Conservation (phyloP, 2,888 invertebrate genomes). For the Ophioninae sp. region DNA sequence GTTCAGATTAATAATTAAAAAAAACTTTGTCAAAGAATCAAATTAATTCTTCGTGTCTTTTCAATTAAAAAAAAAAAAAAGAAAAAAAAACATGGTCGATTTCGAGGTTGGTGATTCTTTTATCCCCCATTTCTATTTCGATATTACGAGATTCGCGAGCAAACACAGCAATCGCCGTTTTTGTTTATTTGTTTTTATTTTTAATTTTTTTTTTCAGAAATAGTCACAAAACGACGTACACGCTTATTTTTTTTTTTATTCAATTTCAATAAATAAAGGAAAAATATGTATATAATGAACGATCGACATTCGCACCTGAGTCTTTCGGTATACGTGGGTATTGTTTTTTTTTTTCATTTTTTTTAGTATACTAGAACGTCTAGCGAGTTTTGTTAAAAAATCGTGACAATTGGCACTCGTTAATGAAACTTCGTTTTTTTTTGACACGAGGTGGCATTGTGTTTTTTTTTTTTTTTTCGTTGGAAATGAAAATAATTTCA, state of each 20-base stretch:
- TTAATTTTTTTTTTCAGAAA: constrained; percentile 12
- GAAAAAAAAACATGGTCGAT: constrained; percentile 24
- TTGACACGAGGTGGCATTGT: constrained; percentile 30
- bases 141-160: constrained; percentile 49
- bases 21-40: constrained; percentile 22
- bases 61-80: constrained; percentile 13
- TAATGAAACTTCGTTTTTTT: constrained; percentile 41
- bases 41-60: constrained; percentile 23
- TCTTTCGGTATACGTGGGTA: constrained; percentile 79
- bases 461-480: constrained; percentile 28
- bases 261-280: constrained; percentile 62
- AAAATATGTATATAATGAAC: constrained; percentile 60
- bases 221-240: constrained; percentile 60
- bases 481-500: constrained; percentile 26
- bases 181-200: background rate
- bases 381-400: constrained; percentile 59
- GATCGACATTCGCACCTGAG: constrained; percentile 77
- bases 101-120: background rate
- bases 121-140: constrained; percentile 11
- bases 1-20: background rate
- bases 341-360: constrained; percentile 62
- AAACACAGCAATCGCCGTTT: constrained; percentile 51
- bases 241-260: constrained; percentile 48
- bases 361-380: constrained; percentile 78
- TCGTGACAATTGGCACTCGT: constrained; percentile 34